Evolutionary conservation across 2,113 vertebrate species (phyloP).

Genomic region (Oxygymnocypris stewartii): DNA sequence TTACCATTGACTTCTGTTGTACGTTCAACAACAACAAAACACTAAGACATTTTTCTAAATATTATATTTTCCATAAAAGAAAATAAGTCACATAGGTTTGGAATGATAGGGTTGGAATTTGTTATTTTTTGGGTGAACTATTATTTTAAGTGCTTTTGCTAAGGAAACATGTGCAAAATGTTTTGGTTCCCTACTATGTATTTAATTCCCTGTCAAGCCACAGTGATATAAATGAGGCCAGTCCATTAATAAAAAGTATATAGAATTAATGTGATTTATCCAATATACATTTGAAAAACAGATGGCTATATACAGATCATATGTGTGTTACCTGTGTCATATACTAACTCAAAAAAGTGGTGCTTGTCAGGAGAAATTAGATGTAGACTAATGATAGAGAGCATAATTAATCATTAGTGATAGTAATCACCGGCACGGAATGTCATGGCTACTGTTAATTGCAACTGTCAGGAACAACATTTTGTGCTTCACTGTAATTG

Average conservation of each 20-base stretch:
- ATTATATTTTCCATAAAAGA: neutral
- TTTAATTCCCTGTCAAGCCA: neutral
- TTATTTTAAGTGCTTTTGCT: neutral
- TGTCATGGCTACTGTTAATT: neutral
- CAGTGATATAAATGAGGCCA: neutral
- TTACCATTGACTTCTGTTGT: neutral
- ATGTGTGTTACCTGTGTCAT: neutral
- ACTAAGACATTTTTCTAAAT: neutral
- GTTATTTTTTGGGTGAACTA: neutral
- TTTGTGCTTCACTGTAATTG: neutral
- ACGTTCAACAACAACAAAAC: neutral
- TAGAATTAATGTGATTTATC: neutral
- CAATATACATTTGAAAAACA: neutral
- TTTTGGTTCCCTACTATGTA: neutral
- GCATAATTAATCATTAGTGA: neutral
- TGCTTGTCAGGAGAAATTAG: neutral
- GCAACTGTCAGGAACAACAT: neutral
- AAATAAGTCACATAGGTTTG: neutral
- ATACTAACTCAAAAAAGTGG: neutral
- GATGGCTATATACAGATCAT: neutral
- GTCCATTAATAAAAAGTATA: neutral
- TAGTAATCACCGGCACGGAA: neutral
- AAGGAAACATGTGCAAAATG: neutral
- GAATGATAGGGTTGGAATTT: neutral
- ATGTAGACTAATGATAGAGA: neutral